Conservation (phyloP, 2,888 invertebrate genomes). For the Caenorhabditis wallacei region DNA sequence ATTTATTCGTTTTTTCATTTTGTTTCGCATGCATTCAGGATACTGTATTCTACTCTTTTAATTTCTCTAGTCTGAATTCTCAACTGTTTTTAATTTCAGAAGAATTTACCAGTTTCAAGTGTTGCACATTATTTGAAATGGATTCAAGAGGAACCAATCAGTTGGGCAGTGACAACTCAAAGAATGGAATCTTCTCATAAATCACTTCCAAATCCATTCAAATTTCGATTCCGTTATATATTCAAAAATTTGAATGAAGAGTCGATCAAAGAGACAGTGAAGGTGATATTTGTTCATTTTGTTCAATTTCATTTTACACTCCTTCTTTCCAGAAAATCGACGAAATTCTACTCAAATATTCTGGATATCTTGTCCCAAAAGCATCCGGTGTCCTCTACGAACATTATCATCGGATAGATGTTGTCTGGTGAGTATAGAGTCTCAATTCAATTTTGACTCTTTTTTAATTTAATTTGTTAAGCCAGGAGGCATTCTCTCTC, state of each 20-base stretch:
- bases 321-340: conserved; percentile 13
- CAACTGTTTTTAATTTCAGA: neutral
- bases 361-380: conserved; percentile 1
- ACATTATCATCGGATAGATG: conserved; percentile 44
- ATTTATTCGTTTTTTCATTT: neutral
- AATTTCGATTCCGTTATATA: conserved; percentile 21
- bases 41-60: neutral
- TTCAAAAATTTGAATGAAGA: conserved; percentile 3
- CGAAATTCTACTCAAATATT: conserved; percentile 12
- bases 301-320: neutral
- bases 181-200: neutral
- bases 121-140: neutral
- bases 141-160: conserved; percentile 28
- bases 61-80: neutral
- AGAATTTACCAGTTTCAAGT: conserved; percentile 1
- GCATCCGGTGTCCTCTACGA: conserved; percentile 44
- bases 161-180: conserved; percentile 19
- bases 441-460: conserved; percentile 17
- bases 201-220: neutral
- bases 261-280: conserved; percentile 2
- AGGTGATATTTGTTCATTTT: neutral
- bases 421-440: conserved; percentile 39
- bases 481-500: conserved; percentile 1
- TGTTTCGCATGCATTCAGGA: neutral
- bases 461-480: conserved; percentile 35